Evolutionary conservation across 2,888 invertebrate species (phyloP), one percentile per base, ranked within the genome.

Genomic region (Aphidius colemani): DNA sequence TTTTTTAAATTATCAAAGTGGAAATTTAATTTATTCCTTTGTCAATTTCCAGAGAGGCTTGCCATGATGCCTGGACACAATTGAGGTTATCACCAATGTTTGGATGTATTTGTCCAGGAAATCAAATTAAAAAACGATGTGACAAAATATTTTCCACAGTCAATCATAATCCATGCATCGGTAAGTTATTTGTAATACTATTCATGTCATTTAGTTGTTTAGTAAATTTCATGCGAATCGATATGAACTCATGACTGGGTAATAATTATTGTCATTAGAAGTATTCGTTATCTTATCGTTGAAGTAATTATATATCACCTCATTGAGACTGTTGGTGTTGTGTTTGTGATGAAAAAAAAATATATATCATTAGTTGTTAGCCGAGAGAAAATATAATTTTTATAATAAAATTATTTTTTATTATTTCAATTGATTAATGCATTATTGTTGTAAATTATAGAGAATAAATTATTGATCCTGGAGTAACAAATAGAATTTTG

Each of bases 101-200:
- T 83, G 95, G 95, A 59, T 95, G 95, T 85, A 94, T 95, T 81
- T 95, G 95, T 80, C 95, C 95, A 71, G 93, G 92, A 83, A 93
- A 92, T 74, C 92, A 93, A 83, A 91, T 91, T 89, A 91, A 93
- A 88, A 89, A 89, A 77, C 88, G 92, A 73, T 95, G 95, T 84
- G 94, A 95, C 83, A 87, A 91, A 75, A 93, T 95, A 84, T 95
- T 94, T 85, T 89, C 90, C 71, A 89, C 91, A 82, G 93, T 95
- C 78, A 94, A 95, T 87, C 93, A 94, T 85, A 95, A 95, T 86
- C 94, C 94, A 64, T 95, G 95, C 85, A 92, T 95, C 83, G 94
- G 95, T 95, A 87, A 94, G 95, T 87, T 10, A 55, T 11, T 10
- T 4, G 10, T 18, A n/a, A 45, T 10, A 8, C 55, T 9, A 46